A percentile compares a stretch with the other conserved stretches of the same genome.
Conservation (phyloP, 2,888 invertebrate genomes). For the Acleris literana region DNA sequence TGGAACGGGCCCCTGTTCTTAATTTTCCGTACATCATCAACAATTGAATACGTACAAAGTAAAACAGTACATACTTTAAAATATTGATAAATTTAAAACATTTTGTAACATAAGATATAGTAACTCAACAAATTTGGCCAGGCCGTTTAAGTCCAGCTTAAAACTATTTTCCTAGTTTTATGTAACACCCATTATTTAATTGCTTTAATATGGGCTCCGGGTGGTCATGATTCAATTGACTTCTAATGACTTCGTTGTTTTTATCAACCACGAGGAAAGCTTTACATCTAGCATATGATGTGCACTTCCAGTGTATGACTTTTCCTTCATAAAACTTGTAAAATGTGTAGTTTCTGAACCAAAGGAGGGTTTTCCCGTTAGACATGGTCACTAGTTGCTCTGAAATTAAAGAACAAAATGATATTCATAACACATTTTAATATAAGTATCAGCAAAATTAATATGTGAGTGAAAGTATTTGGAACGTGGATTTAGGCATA, state of each 20-base stretch:
- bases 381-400: slow-evolving; percentile 23
- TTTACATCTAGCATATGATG: slow-evolving; percentile 46
- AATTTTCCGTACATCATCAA: too few species aligned
- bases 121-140: too few species aligned
- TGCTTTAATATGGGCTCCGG: not conserved
- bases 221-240: slow-evolving; percentile 48
- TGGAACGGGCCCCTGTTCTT: too few species aligned
- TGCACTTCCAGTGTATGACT: slow-evolving; percentile 49
- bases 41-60: too few species aligned
- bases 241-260: slow-evolving; percentile 41
- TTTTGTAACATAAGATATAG: too few species aligned
- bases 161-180: not conserved
- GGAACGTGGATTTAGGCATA: too few species aligned
- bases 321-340: slow-evolving; percentile 43
- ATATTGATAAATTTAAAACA: too few species aligned
- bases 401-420: slow-evolving; percentile 10
- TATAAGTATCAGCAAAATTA: too few species aligned
- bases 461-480: too few species aligned
- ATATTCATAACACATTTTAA: too few species aligned
- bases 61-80: too few species aligned
- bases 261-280: slow-evolving; percentile 51
- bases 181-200: not conserved
- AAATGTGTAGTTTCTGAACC: slow-evolving; percentile 22
- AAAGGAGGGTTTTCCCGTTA: slow-evolving; percentile 19
- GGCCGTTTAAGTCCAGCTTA: too few species aligned